phyloP scores from a whole-genome alignment of 2,797 vertebrate species.

The Gephyroberyx darwinii region DNA sequence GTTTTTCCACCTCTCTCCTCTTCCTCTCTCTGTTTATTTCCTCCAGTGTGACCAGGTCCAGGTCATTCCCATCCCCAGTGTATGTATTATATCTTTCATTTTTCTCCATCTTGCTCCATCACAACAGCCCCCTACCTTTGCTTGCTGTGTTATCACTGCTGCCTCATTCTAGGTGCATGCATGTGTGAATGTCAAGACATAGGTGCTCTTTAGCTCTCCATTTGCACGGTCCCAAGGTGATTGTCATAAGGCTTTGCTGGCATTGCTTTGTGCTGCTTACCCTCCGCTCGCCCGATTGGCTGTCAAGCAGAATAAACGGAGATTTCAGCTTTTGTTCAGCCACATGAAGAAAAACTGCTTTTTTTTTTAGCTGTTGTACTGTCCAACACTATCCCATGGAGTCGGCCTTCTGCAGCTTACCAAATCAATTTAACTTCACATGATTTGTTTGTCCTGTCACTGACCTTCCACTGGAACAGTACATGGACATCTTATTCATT shows the following conservation, averaged over 20 bases:
- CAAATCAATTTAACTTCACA: constrained; percentile 22
- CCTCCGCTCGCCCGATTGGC: constrained; percentile 1
- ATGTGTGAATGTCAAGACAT: constrained; percentile 44
- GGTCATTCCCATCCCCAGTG: constrained; percentile 93
- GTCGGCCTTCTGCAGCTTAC: neutral
- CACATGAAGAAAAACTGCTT: too few relatives aligned
- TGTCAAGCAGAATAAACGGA: neutral
- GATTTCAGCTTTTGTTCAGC: neutral
- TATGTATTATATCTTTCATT: constrained; percentile 88
- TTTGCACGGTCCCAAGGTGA: constrained; percentile 12
- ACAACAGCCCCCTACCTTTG: constrained; percentile 26
- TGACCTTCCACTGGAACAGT: neutral
- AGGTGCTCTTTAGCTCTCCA: constrained; percentile 45
- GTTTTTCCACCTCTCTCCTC: constrained; percentile 3
- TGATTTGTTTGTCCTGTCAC: constrained; percentile 7
- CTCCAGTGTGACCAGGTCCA: constrained; percentile 87
- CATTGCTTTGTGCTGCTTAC: constrained; percentile 25
- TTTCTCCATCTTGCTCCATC: constrained; percentile 61
- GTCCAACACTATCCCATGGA: neutral
- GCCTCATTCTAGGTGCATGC: constrained; percentile 60
- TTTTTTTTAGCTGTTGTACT: too few relatives aligned
- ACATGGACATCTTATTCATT: neutral
- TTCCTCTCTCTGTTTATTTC: constrained; percentile 68
- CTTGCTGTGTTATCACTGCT: constrained; percentile 38
- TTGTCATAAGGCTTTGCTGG: constrained; percentile 15